These are phyloP conservation scores for Clamator glandarius DNA, from an alignment of 2,797 vertebrate species.

Conservation along the genomic window DNA sequence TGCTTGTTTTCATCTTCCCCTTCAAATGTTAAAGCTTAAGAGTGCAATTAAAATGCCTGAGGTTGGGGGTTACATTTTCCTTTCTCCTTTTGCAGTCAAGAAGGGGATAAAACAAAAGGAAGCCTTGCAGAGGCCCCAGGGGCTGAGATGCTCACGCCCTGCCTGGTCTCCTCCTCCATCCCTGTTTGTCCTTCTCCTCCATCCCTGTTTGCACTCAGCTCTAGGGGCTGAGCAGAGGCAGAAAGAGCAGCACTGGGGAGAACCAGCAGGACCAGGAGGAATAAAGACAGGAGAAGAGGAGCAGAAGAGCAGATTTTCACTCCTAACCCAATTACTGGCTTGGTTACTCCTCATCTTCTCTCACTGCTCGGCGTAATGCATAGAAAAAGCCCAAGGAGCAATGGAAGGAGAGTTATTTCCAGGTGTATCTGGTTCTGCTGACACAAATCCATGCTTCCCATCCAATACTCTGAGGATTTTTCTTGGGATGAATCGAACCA, in stretches of 20 bases:
- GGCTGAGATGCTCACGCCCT: neutral
- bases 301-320: neutral
- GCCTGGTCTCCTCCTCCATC: neutral
- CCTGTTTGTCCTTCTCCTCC: too few relatives aligned
- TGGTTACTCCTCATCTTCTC: neutral
- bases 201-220: neutral
- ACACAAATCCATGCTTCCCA: neutral
- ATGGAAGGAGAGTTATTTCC: neutral
- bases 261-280: neutral
- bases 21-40: neutral
- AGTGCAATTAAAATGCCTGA: neutral
- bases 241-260: neutral
- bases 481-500: neutral
- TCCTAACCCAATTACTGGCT: neutral
- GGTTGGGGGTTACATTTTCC: neutral
- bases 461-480: accelerated
- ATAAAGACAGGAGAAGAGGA: neutral
- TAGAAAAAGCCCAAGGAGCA: neutral
- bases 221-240: neutral
- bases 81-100: neutral
- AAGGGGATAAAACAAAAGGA: neutral
- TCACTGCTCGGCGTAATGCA: accelerated
- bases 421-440: accelerated
- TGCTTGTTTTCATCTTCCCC: neutral
- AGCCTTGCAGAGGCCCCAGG: accelerated